A percentile compares a stretch with the other conserved stretches of the same genome.
Conservation (phyloP, 2,888 invertebrate species). For the Flexamia atlantica region DNA sequence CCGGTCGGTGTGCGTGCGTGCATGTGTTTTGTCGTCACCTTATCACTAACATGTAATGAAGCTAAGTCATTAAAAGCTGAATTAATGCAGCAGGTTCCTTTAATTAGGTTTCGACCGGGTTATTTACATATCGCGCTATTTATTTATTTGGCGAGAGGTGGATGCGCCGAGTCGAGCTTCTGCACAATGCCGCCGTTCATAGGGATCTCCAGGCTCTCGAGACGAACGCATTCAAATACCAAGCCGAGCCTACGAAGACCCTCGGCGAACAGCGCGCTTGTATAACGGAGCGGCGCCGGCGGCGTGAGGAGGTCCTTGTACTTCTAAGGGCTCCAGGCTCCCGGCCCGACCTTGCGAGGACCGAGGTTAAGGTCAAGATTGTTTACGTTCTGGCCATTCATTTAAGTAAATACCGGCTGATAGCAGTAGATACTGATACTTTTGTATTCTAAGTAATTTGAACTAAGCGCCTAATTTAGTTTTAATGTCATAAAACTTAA, state of each 20-base stretch:
- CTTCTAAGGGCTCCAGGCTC: not conserved
- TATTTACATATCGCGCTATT: constrained; percentile 54
- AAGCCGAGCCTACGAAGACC: not conserved
- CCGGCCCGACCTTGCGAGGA: not conserved
- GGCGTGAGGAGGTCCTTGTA: not conserved
- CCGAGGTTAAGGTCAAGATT: constrained; percentile 1
- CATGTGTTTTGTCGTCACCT: constrained; percentile 59
- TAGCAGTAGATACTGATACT: no score
- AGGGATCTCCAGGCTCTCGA: not conserved
- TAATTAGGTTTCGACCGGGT: constrained; percentile 50
- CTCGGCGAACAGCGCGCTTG: constrained; percentile 20
- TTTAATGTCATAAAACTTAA: no score
- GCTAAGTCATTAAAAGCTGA: constrained; percentile 59
- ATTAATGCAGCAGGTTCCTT: constrained; percentile 56
- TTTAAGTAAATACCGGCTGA: no score
- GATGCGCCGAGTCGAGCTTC: not conserved
- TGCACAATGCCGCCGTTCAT: constrained; percentile 42
- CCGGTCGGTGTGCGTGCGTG: constrained; percentile 40
- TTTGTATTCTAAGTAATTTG: no score
- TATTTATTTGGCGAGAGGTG: constrained; percentile 51
- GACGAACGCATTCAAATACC: constrained; percentile 49
- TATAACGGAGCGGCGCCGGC: constrained; percentile 21
- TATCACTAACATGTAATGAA: constrained; percentile 59
- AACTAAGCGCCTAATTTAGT: no score
- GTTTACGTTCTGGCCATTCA: not conserved